Percentiles rank a stretch among this genome's conserved stretches.
phyloP scores from a whole-genome alignment of 2,797 vertebrate genomes.

The Darevskia nairensis region DNA sequence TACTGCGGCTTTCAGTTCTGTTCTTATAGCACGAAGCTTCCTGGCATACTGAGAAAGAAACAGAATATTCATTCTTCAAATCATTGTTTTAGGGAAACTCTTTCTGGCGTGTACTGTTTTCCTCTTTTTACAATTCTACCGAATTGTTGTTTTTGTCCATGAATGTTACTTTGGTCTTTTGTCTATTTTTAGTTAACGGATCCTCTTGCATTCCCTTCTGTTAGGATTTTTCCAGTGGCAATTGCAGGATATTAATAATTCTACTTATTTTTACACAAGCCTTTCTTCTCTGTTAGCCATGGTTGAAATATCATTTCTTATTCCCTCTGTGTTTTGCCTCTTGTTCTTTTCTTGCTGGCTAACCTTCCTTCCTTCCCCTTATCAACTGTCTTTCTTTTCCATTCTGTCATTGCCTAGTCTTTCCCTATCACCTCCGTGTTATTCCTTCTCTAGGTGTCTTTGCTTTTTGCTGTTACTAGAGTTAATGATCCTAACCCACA shows the following conservation, averaged over 20 bases:
- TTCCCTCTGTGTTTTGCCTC: slow-evolving; percentile 55
- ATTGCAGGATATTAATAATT: slow-evolving; percentile 46
- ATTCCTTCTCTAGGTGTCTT: slow-evolving; percentile 54
- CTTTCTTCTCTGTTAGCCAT: slow-evolving; percentile 56
- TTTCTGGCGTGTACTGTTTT: neutral
- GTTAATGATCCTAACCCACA: neutral
- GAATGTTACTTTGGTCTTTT: slow-evolving; percentile 25
- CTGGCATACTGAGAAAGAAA: slow-evolving; percentile 14
- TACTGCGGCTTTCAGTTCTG: slow-evolving; percentile 53
- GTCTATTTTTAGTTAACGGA: slow-evolving; percentile 36
- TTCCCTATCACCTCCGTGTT: slow-evolving; percentile 35
- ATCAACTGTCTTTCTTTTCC: slow-evolving; percentile 45
- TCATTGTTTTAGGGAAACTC: slow-evolving; percentile 5
- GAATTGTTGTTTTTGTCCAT: slow-evolving; percentile 25
- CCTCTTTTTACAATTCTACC: slow-evolving; percentile 22
- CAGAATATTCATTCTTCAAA: slow-evolving; percentile 4
- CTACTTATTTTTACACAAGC: slow-evolving; percentile 64
- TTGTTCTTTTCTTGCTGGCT: slow-evolving; percentile 41
- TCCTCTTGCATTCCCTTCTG: slow-evolving; percentile 50
- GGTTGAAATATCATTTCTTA: slow-evolving; percentile 68
- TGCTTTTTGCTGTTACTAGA: slow-evolving; percentile 56
- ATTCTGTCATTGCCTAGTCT: slow-evolving; percentile 26
- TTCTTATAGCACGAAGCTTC: slow-evolving; percentile 54
- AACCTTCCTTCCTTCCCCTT: slow-evolving; percentile 42
- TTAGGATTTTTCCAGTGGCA: slow-evolving; percentile 21